Evolutionary conservation across 2,113 vertebrate genomes (phyloP).

Genomic region (Plotosus lineatus): DNA sequence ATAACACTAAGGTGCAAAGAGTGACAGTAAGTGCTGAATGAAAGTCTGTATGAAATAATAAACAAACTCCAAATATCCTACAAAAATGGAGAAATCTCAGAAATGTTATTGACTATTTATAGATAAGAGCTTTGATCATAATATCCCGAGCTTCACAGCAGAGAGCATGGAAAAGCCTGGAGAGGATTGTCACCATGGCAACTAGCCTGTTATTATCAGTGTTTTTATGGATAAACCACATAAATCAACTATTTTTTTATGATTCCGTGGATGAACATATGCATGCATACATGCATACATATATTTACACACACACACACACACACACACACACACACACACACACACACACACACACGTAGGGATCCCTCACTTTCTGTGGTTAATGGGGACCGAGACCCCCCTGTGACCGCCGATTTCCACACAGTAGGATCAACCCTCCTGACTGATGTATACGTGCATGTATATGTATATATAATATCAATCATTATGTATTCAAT

Average conservation of each 20-base stretch:
- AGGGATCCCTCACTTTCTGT: too few relatives aligned
- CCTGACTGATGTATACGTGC: too few relatives aligned
- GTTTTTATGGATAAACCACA: constrained; percentile 40
- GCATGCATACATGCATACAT: too few relatives aligned
- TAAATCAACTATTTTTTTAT: constrained; percentile 6
- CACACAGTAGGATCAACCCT: too few relatives aligned
- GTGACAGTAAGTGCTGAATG: not conserved
- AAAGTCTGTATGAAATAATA: not conserved
- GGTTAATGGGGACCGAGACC: too few relatives aligned
- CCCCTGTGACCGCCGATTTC: too few relatives aligned
- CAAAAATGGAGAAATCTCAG: constrained; percentile 21
- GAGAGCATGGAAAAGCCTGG: constrained; percentile 43
- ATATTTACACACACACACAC: too few relatives aligned
- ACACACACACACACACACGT: too few relatives aligned
- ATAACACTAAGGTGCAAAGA: constrained; percentile 2
- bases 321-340: too few relatives aligned
- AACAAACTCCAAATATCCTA: constrained; percentile 19
- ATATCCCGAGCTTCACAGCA: constrained; percentile 35
- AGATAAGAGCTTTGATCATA: constrained; percentile 42
- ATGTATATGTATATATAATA: too few relatives aligned
- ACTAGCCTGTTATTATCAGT: constrained; percentile 50
- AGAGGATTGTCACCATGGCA: constrained; percentile 59
- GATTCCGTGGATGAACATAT: constrained; percentile 17
- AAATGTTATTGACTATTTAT: constrained; percentile 44
- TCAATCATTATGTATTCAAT: too few relatives aligned